Conservation (phyloP, 2,113 vertebrate genomes). For the Condylura cristata region DNA sequence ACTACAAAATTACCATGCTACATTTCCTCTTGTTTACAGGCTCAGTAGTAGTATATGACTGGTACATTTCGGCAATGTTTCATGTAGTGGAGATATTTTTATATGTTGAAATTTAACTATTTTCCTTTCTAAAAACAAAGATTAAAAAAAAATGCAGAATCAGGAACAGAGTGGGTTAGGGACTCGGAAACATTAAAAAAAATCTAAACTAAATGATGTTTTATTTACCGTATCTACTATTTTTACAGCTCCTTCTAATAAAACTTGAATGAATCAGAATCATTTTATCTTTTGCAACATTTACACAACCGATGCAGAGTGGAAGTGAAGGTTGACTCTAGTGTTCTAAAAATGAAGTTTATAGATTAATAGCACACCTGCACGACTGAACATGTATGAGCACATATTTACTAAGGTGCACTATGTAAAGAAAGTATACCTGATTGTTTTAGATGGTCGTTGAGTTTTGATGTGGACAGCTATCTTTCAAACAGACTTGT, state of each 20-base stretch:
- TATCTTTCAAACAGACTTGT: background rate
- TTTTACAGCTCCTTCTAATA: conserved; percentile 13
- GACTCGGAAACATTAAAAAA: background rate
- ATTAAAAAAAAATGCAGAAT: conserved; percentile 18
- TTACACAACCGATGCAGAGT: background rate
- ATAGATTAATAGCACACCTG: background rate
- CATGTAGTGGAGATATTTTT: conserved; percentile 13
- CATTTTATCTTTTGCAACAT: conserved; percentile 34
- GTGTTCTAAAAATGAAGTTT: conserved; percentile 8
- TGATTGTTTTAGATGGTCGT: background rate
- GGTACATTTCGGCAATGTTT: background rate
- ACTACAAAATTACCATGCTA: background rate
- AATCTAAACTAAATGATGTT: background rate
- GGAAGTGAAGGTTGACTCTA: conserved; percentile 5
- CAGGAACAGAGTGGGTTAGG: background rate
- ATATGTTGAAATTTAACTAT: conserved; percentile 1
- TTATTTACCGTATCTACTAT: background rate
- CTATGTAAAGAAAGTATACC: conserved; percentile 17
- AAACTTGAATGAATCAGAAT: background rate
- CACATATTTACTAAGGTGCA: background rate
- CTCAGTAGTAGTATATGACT: background rate
- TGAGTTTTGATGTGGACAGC: background rate
- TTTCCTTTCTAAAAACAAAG: conserved; percentile 49
- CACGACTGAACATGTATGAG: background rate
- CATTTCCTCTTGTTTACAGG: conserved; percentile 31